Percentiles rank a stretch among this genome's conserved stretches.
Conservation (phyloP, 2,113 vertebrate species). For the Hylia prasina region DNA sequence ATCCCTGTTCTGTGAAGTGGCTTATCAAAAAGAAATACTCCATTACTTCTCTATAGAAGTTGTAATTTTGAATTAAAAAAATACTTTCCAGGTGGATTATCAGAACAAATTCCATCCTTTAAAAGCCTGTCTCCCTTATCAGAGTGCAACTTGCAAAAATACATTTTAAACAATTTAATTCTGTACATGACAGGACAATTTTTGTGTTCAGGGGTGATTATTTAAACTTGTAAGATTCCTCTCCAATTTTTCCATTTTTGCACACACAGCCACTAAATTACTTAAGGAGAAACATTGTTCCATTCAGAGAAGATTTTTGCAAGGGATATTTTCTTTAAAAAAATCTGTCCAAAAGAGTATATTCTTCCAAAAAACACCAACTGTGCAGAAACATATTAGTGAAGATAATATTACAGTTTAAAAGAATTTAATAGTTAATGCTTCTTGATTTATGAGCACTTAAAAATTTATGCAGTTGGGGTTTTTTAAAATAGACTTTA, state of each 20-base stretch:
- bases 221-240: neutral
- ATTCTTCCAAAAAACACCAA: neutral
- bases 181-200: slow-evolving; percentile 27
- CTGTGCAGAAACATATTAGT: neutral
- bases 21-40: slow-evolving; percentile 64
- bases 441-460: neutral
- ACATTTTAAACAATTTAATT: slow-evolving; percentile 37
- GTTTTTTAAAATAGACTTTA: neutral
- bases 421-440: neutral
- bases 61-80: slow-evolving; percentile 63
- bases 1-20: slow-evolving; percentile 57
- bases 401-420: neutral
- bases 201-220: slow-evolving; percentile 15
- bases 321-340: neutral
- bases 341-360: neutral
- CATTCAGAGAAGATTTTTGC: neutral
- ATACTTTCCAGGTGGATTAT: slow-evolving; percentile 50
- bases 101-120: slow-evolving; percentile 13
- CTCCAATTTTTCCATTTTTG: neutral
- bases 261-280: neutral
- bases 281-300: neutral
- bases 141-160: slow-evolving; percentile 1
- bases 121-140: slow-evolving; percentile 23
- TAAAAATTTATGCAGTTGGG: neutral
- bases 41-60: slow-evolving; percentile 54